phyloP scores from a whole-genome alignment of 2,113 vertebrate genomes.

The Coracopsis vasa region DNA sequence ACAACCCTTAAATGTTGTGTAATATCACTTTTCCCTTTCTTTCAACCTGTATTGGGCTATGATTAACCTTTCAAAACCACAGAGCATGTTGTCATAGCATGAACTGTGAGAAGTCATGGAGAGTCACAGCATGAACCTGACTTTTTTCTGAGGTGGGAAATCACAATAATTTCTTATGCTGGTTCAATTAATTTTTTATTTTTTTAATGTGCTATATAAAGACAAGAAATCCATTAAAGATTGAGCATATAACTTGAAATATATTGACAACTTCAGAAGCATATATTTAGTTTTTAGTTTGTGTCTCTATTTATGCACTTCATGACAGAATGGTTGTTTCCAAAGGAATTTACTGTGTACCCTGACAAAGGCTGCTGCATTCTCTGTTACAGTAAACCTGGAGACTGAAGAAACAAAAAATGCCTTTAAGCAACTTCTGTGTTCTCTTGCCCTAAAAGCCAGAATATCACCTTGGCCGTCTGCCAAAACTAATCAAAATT shows the following conservation, averaged over 20 bases:
- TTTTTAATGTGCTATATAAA: not conserved
- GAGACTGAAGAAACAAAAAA: not conserved
- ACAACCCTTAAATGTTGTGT: not conserved
- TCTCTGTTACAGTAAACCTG: not conserved
- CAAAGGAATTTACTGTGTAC: conserved; percentile 23
- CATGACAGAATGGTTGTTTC: conserved; percentile 25
- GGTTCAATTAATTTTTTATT: not conserved
- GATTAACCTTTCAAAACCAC: not conserved
- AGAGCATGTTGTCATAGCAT: not conserved
- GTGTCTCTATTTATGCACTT: conserved; percentile 16
- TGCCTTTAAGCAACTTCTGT: not conserved
- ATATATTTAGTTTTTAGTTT: conserved; percentile 43
- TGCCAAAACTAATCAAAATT: not conserved
- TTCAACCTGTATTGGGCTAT: not conserved
- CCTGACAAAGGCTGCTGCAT: not conserved
- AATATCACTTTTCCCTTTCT: not conserved
- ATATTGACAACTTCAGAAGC: not conserved
- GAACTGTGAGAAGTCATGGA: not conserved
- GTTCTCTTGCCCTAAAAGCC: not conserved
- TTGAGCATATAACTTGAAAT: not conserved
- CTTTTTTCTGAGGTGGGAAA: not conserved
- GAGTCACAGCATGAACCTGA: not conserved
- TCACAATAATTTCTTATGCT: not conserved
- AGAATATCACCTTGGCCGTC: not conserved
- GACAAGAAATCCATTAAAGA: not conserved